Conservation (phyloP, 2,113 vertebrate species). For the Lagopus muta region DNA sequence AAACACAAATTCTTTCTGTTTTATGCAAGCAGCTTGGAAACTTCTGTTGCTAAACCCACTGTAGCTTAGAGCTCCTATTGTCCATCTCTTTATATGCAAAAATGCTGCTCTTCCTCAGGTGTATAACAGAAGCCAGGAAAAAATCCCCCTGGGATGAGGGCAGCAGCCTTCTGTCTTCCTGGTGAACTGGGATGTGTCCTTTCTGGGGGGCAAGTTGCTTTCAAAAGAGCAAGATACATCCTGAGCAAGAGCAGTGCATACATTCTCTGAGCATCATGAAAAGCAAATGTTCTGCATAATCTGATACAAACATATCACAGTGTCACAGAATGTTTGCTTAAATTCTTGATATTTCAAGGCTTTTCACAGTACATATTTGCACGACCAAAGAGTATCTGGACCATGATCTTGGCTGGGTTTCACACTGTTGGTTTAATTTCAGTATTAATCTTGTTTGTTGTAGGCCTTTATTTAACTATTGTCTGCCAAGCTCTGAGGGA, state of each 20-base stretch:
- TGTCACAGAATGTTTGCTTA: conserved; percentile 10
- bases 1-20: background rate
- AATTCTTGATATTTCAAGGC: conserved; percentile 27
- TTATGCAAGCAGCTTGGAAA: background rate
- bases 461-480: background rate
- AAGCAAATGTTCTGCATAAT: conserved; percentile 20
- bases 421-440: background rate
- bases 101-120: background rate
- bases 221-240: background rate
- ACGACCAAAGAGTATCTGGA: background rate
- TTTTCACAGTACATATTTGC: conserved; percentile 5
- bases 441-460: conserved; percentile 7
- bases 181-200: background rate
- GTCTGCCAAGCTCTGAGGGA: background rate
- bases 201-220: background rate
- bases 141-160: background rate
- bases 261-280: background rate
- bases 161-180: background rate
- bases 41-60: background rate
- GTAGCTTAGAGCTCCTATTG: background rate
- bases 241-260: background rate
- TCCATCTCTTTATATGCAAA: background rate
- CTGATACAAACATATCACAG: background rate
- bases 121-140: background rate
- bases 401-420: background rate